Base-by-base conservation (phyloP, 2,888 invertebrate species). In the Mesodorylaimus sp. region DNA sequence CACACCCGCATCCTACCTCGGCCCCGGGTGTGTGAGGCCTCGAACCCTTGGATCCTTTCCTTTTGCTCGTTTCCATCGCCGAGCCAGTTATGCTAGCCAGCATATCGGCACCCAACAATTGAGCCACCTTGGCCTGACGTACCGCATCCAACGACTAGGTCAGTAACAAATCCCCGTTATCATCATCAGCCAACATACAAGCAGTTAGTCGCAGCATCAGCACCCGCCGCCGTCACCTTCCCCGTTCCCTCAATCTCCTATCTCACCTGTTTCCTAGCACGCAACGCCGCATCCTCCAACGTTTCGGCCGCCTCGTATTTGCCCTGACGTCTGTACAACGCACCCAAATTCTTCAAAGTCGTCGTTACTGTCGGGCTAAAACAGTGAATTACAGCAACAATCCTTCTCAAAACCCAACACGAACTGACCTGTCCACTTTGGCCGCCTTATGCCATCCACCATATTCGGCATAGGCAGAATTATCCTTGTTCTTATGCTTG, bases 281-380 rank as follows among this genome's bases (percentile, higher is more conserved):
- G 78, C 59, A 91, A 75, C 37, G 93, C 93, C 73, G 93, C 95
- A 73, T 97, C 95, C 68, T 99, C 97, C 27, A 97, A 76, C 0
- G 91, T 93, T 70, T 97, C 95, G 0, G 97, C 97, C 5, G 97
- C 97, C 70, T 95, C 93, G 72, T 89, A 95, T 74, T 95, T 97
- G 60, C 95, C 93, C 74, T 97, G 95, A 56, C 95, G 78, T 63
- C 97, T 78, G 72, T 99, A 99, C 45, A 99, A 78, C 24, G 95
- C 93, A 54, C 93, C 93, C 53, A 97, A 76, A 74, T 99, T 99
- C 75, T 93, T 99, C 56, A 97, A 74, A 0, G 97, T 99, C 23
- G 95, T 95, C 21, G 91, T 89, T 37, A 93, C 89, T 0, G 91
- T 91, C 0, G 91, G 89, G 1, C 87, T 87, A 68, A 50, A 55